phyloP scores from a whole-genome alignment of 2,797 vertebrate species.

The Pempheris klunzingeri region DNA sequence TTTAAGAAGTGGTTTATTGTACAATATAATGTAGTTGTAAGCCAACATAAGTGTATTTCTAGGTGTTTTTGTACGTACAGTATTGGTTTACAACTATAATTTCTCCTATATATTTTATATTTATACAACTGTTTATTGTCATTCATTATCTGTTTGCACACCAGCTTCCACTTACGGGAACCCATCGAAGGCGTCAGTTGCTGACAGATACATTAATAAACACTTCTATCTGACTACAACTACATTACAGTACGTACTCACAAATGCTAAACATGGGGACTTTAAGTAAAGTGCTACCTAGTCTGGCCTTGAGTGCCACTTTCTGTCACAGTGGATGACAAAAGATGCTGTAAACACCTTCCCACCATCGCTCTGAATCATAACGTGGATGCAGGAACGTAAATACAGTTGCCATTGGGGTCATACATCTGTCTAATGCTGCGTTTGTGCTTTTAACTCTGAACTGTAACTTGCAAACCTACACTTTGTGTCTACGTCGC shows the following conservation, averaged over 20 bases:
- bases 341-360: background rate
- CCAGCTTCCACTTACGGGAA: too few relatives aligned
- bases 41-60: background rate
- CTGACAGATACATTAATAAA: background rate
- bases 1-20: too few relatives aligned
- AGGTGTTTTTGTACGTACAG: background rate
- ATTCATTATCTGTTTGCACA: background rate
- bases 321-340: background rate
- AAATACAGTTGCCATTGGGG: slow-evolving; percentile 9
- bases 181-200: background rate
- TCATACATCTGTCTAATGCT: background rate
- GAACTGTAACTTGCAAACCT: background rate
- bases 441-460: slow-evolving; percentile 14
- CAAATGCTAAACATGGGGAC: background rate
- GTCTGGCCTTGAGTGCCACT: too few relatives aligned
- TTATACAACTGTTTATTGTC: background rate
- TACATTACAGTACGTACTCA: background rate
- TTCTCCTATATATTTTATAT: background rate
- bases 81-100: background rate
- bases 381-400: background rate
- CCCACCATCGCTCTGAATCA: background rate
- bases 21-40: background rate
- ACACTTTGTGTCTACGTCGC: background rate
- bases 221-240: background rate
- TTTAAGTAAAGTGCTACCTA: background rate